Base-by-base conservation (phyloP, 2,113 vertebrate species). In the Protobothrops flavoviridis region DNA sequence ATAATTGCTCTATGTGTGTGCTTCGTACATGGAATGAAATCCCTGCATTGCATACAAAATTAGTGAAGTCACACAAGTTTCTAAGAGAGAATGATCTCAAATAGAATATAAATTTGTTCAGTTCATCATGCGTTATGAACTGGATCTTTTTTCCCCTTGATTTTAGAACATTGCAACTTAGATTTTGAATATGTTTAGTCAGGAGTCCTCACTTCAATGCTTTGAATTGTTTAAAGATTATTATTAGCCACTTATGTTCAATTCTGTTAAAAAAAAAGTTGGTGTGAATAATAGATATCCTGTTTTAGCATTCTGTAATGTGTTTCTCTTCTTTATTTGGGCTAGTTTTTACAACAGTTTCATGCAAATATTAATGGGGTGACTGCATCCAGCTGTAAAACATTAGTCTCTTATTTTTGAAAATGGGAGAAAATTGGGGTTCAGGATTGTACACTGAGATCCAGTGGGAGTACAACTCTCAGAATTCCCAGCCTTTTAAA, bases 131-230 rank as follows among this genome's bases (percentile, higher is more conserved):
- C 1, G 0, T 29, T 52, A 29, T 52, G 45, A 87, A 29, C 7
- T 3, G 48, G 48, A 48, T 29, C 81, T 29, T 10, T 5, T 2
- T 0, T 0, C 9, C 11, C 8, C 85, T 15, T 0, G 2, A 39
- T 39, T 39, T 43, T 39, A 43, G 33, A 87, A 26, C 12, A 29
- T 29, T 87, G 12, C 23, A 29, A 87, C 21, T 50, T 26, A 26
- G 43, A 87, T 50, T 87, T 15, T 87, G 85, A 87, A 9, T 52
- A 29, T 24, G 24, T 50, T 4, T 50, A 6, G 24, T 5, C 11
- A 50, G 85, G 24, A 81, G 33, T 21, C 33, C 45, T 29, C 45
- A 87, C 10, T 23, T 26, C 48, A 48, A 29, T 12, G 85, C 26
- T 52, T 87, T 52, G 45, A 29, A 12, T 5, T 5, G 12, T 87